phyloP scores from a whole-genome alignment of 2,888 invertebrate species.

The Hybos culiciformis region DNA sequence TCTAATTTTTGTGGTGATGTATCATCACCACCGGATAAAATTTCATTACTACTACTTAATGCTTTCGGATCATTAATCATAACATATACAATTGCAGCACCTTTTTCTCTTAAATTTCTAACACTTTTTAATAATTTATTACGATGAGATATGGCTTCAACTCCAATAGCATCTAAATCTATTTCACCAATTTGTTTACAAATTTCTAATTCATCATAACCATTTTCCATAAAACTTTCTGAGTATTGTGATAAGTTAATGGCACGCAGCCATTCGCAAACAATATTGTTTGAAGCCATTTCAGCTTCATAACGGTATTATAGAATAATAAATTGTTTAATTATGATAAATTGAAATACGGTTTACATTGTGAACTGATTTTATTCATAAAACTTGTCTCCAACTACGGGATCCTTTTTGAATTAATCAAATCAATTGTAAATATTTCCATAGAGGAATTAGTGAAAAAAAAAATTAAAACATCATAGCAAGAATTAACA shows the following conservation, averaged over 20 bases:
- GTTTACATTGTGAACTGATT: too few species aligned
- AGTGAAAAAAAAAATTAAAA: too few species aligned
- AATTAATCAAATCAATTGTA: too few species aligned
- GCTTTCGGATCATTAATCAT: slow-evolving; percentile 65
- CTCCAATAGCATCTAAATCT: slow-evolving; percentile 89
- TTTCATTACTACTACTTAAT: slow-evolving; percentile 40
- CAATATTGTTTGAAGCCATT: slow-evolving; percentile 58
- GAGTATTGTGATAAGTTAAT: slow-evolving; percentile 80
- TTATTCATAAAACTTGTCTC: too few species aligned
- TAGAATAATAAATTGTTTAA: too few species aligned
- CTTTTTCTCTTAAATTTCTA: slow-evolving; percentile 73
- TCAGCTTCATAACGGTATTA: too few species aligned
- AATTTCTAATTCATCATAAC: slow-evolving; percentile 91
- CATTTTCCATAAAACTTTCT: slow-evolving; percentile 89
- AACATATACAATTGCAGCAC: slow-evolving; percentile 86
- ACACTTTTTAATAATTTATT: slow-evolving; percentile 71
- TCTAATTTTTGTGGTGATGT: slow-evolving; percentile 45
- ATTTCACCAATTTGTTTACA: slow-evolving; percentile 93
- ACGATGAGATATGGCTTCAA: slow-evolving; percentile 70
- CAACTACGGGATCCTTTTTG: too few species aligned
- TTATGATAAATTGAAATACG: too few species aligned
- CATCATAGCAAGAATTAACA: too few species aligned
- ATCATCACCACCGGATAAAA: slow-evolving; percentile 34
- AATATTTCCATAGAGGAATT: too few species aligned
- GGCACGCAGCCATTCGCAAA: slow-evolving; percentile 85